These are phyloP conservation scores for Chamaetylas fuelleborni DNA, from an alignment of 2,113 vertebrate species.

Conservation along the genomic window DNA sequence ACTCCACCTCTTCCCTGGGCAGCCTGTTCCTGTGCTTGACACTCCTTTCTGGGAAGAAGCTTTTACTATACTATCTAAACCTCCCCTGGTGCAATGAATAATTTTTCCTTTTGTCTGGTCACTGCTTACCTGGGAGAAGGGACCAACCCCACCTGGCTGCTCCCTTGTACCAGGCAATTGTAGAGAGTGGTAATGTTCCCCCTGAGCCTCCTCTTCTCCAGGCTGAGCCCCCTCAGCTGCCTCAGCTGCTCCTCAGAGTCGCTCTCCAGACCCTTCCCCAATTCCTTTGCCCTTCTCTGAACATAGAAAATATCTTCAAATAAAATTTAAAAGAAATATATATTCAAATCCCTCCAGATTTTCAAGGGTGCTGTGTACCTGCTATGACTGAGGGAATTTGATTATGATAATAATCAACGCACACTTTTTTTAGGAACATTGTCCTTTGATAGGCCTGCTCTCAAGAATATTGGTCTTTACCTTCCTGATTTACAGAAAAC, in stretches of 20 bases:
- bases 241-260: not conserved
- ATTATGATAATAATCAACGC: not conserved
- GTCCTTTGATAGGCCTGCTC: not conserved
- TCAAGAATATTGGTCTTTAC: not conserved
- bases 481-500: not conserved
- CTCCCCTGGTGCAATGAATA: not conserved
- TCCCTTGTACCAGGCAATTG: too few species aligned
- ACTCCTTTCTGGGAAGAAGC: not conserved
- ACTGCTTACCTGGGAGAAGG: not conserved
- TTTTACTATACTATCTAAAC: rapidly evolving
- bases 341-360: not conserved
- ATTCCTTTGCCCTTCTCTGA: not conserved
- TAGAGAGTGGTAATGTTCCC: too few species aligned
- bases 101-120: not conserved
- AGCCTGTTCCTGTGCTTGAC: not conserved
- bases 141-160: not conserved
- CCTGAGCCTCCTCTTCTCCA: not conserved
- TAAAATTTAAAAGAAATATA: not conserved
- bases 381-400: not conserved
- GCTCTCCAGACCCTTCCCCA: not conserved
- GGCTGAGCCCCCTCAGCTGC: not conserved
- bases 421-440: not conserved
- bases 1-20: too few species aligned
- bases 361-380: not conserved
- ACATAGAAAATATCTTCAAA: not conserved